A percentile compares a stretch with the other conserved stretches of the same genome.
These are phyloP conservation scores for Caligus rogercresseyi DNA, from an alignment of 1,140 invertebrate genomes.

Conservation along the genomic window DNA sequence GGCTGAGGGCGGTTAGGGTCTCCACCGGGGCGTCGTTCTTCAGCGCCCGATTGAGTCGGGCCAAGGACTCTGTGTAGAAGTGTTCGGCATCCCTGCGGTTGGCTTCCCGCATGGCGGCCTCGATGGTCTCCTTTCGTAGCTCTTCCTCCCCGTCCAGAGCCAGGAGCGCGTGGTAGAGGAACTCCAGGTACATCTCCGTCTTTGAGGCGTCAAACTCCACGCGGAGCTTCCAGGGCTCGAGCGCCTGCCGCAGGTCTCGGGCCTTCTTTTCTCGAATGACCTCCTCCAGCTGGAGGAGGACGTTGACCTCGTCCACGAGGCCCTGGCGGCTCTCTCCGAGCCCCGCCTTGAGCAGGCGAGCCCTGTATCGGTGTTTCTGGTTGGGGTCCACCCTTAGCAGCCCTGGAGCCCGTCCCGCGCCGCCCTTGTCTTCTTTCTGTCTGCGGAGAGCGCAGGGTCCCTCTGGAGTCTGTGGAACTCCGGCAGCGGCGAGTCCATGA, in stretches of 20 bases:
- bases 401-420: no score
- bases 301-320: background rate
- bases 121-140: background rate
- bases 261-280: background rate
- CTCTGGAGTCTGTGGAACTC: constrained; percentile 43
- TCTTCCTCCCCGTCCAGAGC: background rate
- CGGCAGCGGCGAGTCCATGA: constrained; percentile 53
- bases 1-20: background rate
- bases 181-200: background rate
- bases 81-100: background rate
- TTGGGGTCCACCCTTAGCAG: no score
- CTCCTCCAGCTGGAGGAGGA: background rate
- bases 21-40: background rate
- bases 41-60: background rate
- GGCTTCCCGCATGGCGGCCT: background rate
- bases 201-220: background rate
- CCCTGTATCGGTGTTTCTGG: no score
- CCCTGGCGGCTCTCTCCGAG: background rate
- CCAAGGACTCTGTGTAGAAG: background rate
- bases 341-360: background rate
- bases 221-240: background rate
- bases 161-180: background rate
- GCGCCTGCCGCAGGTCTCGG: background rate
- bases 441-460: background rate
- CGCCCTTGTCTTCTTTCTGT: no score